Evolutionary conservation across 53 echinoderm and acorn worm species (phyloP), one percentile per base, ranked within the genome.

Genomic region (Luidia sarsii): DNA sequence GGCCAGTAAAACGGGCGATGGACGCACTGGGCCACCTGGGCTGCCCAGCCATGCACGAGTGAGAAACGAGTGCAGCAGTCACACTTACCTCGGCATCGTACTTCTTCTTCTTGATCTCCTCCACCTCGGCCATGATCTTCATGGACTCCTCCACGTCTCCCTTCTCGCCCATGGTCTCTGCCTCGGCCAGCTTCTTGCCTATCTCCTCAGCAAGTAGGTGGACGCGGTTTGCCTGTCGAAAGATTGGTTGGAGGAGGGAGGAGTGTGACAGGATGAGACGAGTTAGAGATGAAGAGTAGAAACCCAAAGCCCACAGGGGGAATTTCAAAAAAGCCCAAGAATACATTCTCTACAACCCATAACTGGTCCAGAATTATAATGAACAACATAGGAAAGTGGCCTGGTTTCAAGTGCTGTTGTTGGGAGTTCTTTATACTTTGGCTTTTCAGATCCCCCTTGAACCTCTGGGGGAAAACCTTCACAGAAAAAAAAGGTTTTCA

Each of bases 61-160:
- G n/a, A n/a, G n/a, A n/a, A n/a, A n/a, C n/a, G n/a, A n/a, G n/a
- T n/a, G n/a, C n/a, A n/a, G n/a, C n/a, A n/a, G n/a, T n/a, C n/a
- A n/a, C n/a, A n/a, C 69, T 85, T 57, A 95, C 96, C 91, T 97
- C 97, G 23, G 97, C 97, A 34, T 94, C 87, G 18, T 72, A 41
- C 64, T 97, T 97, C 82, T 84, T 88, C 64, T 90, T 91, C 68
- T 91, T 75, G 46, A 88, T 83, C 3, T 97, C 97, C 51, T 97
- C 97, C 3, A 97, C 88, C 80, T 97, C 93, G 22, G 88, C 85
- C 97, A 97, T 93, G 45, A 88, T 83, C 85, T 91, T 89, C 93
- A 97, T 97, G 1, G 97, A 97, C 56, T 97, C 89, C 65, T 97
- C 97, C 25, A 97, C 97, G 38, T 94, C 73, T 1, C 97, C 97